A percentile compares a stretch with the other conserved stretches of the same genome.
Conservation (phyloP, 2,113 vertebrate genomes). For the Hypocryptadius cinnamomeus region DNA sequence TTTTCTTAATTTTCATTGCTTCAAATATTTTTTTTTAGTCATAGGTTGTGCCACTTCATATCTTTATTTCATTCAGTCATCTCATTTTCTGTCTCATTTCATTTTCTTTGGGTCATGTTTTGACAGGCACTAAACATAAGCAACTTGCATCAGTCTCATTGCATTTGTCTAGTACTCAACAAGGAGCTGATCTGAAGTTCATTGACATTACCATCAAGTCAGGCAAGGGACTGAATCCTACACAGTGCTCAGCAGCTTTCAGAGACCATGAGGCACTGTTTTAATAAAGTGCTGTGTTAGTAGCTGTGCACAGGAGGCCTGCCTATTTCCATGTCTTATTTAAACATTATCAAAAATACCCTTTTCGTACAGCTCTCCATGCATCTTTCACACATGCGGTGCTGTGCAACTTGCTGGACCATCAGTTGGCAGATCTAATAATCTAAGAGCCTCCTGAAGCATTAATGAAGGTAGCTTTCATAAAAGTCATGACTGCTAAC, state of each 20-base stretch:
- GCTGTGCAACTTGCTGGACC: neutral
- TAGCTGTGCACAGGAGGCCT: neutral
- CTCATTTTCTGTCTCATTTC: neutral
- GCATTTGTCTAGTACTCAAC: neutral
- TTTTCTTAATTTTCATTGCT: neutral
- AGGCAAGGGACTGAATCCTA: neutral
- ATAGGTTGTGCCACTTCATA: neutral
- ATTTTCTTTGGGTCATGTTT: neutral
- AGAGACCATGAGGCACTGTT: neutral
- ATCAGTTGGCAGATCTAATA: neutral
- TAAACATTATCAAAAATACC: neutral
- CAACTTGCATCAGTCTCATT: neutral
- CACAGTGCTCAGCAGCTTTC: neutral
- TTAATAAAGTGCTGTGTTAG: neutral
- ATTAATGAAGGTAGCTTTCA: neutral
- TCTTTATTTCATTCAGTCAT: neutral
- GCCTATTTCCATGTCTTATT: neutral
- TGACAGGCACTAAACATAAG: neutral
- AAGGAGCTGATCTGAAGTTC: neutral
- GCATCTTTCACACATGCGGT: rapidly evolving
- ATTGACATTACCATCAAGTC: neutral
- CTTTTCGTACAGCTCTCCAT: neutral
- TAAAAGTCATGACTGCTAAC: neutral
- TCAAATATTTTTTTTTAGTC: neutral
- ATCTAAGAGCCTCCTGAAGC: neutral